Percentiles rank a stretch among this genome's conserved stretches.
Conservation (phyloP, 92 coral and sea anemone genomes). For the Chrysogorgia sp. region DNA sequence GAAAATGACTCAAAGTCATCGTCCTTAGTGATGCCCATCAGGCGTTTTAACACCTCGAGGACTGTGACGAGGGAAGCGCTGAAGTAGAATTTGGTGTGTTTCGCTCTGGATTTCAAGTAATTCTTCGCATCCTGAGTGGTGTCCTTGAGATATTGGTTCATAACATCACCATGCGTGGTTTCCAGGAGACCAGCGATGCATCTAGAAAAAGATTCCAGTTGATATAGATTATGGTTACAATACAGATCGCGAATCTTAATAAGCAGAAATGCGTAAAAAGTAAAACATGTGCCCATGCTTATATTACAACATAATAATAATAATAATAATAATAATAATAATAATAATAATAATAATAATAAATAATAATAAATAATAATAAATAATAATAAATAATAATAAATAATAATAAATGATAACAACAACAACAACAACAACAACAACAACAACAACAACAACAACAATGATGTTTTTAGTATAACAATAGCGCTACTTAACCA, state of each 20-base stretch:
- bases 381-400: no score
- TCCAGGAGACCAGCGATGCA: constrained; percentile 36
- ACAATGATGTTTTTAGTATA: neutral
- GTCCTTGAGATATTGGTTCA: constrained; percentile 24
- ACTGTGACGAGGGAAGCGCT: constrained; percentile 1
- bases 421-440: no score
- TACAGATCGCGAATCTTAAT: no score
- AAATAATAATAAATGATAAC: no score
- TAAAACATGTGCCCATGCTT: no score
- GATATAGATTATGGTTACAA: no score
- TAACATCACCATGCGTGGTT: constrained; percentile 11
- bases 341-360: no score
- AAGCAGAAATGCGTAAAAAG: no score
- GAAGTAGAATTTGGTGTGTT: constrained; percentile 12
- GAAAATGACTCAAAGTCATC: constrained; percentile 33
- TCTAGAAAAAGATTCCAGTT: neutral
- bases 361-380: no score
- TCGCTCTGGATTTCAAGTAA: constrained; percentile 12
- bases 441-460: neutral
- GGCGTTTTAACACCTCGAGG: constrained; percentile 24
- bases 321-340: no score
- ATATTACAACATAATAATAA: no score
- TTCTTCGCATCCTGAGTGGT: neutral
- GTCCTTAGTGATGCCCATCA: constrained; percentile 22
- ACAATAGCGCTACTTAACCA: no score